These are phyloP conservation scores for Mythimna loreyi DNA, from an alignment of 2,888 invertebrate species.

Conservation along the genomic window DNA sequence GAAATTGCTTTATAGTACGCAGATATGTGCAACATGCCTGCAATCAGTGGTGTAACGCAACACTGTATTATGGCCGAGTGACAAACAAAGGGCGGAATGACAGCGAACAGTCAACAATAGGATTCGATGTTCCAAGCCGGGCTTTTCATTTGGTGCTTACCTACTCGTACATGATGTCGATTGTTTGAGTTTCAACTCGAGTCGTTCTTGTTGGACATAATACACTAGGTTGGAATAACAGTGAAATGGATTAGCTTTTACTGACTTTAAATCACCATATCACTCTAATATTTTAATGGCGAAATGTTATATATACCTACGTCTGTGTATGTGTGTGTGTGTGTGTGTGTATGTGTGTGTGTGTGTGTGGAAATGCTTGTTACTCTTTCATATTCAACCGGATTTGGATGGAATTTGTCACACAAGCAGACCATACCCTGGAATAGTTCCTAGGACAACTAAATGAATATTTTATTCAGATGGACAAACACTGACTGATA, in stretches of 20 bases:
- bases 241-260: neutral
- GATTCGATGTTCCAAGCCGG: conserved; percentile 18
- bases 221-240: conserved; percentile 1
- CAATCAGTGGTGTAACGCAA: conserved; percentile 34
- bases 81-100: conserved; percentile 36
- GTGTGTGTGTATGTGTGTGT: no score
- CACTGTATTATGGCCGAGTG: conserved; percentile 34
- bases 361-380: no score
- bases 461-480: no score
- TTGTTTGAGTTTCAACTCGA: conserved; percentile 14
- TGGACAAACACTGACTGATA: no score
- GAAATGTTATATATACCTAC: no score
- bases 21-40: conserved; percentile 28
- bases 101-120: conserved; percentile 30
- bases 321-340: no score
- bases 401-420: no score
- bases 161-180: conserved; percentile 1
- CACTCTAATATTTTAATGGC: no score
- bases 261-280: no score
- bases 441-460: no score
- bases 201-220: neutral
- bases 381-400: no score
- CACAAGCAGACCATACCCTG: no score
- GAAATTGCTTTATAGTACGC: conserved; percentile 35
- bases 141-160: conserved; percentile 20